phyloP scores from a whole-genome alignment of 2,113 vertebrate genomes.

The Piaya cayana region DNA sequence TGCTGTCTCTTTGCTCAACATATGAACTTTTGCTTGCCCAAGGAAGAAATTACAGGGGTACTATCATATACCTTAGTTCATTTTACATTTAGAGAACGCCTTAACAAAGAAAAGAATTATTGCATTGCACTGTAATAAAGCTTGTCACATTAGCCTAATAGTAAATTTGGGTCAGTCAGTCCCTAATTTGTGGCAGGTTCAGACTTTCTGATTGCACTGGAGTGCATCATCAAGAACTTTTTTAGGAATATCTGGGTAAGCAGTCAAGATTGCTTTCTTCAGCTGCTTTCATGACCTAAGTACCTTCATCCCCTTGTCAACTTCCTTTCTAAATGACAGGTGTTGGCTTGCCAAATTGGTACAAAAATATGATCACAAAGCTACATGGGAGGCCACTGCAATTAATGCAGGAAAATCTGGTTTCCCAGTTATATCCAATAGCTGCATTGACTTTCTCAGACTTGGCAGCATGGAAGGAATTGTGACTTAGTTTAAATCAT shows the following conservation, averaged over 20 bases:
- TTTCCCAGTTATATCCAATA: not conserved
- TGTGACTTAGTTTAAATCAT: not conserved
- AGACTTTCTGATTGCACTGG: not conserved
- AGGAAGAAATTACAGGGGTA: not conserved
- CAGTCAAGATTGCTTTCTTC: not conserved
- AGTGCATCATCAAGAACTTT: not conserved
- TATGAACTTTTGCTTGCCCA: not conserved
- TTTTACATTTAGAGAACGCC: not conserved
- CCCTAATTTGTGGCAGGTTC: not conserved
- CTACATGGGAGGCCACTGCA: not conserved
- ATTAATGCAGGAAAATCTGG: not conserved
- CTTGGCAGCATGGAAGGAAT: not conserved
- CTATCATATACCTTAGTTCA: not conserved
- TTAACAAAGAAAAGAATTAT: not conserved
- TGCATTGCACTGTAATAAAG: not conserved
- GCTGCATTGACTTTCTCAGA: not conserved
- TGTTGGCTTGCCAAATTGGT: not conserved
- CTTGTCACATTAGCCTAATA: not conserved
- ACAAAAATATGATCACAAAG: not conserved
- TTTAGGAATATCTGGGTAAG: not conserved
- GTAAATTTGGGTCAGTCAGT: not conserved
- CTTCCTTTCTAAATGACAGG: not conserved
- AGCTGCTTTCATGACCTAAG: not conserved
- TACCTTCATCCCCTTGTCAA: no score
- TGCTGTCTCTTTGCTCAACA: not conserved